A percentile compares a stretch with the other conserved stretches of the same genome.
phyloP scores from a whole-genome alignment of 2,888 invertebrate genomes.

The Erebia epiphron region DNA sequence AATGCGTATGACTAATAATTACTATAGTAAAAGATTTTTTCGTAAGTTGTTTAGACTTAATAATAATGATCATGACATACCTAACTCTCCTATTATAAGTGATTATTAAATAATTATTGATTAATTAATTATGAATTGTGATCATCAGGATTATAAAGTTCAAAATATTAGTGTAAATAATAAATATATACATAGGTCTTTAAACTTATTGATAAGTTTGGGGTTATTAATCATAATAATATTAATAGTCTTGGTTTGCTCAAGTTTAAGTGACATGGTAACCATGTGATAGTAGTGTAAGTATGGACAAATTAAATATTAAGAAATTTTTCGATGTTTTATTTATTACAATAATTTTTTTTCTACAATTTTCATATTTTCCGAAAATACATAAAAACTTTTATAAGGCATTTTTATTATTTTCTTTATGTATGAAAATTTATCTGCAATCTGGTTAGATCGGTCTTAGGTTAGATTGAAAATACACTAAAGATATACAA shows the following conservation, averaged over 20 bases:
- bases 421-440: too few species aligned
- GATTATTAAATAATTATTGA: background rate
- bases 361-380: too few species aligned
- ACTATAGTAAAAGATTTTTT: too few species aligned
- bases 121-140: background rate
- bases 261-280: conserved; percentile 23
- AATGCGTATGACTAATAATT: too few species aligned
- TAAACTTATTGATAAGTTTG: background rate
- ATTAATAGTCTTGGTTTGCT: conserved; percentile 30
- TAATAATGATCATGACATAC: background rate
- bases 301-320: conserved; percentile 19
- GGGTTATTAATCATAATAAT: conserved; percentile 1
- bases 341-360: background rate
- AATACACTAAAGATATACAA: too few species aligned
- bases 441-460: too few species aligned
- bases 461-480: too few species aligned
- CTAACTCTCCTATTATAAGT: background rate
- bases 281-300: conserved; percentile 28
- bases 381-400: too few species aligned
- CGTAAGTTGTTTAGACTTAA: background rate
- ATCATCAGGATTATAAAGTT: background rate
- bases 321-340: background rate
- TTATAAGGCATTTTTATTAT: too few species aligned
- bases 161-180: conserved; percentile 2
- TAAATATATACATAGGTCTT: background rate